Conservation (phyloP, 2,888 invertebrate genomes). For the Chymomyza amoena region DNA sequence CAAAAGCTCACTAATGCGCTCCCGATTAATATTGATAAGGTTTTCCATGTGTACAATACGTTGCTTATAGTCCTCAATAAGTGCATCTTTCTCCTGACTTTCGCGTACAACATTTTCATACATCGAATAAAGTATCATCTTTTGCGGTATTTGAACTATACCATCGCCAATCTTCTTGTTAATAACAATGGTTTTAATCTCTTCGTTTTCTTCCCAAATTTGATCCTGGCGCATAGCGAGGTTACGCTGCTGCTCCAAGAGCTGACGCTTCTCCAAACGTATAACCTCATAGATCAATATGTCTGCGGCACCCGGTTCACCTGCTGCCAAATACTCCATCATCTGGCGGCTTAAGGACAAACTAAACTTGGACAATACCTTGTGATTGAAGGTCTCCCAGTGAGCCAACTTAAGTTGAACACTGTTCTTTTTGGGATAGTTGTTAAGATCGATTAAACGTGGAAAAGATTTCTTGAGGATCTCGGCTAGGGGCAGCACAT, state of each 20-base stretch:
- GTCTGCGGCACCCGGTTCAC: conserved; percentile 84
- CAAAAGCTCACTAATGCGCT: conserved; percentile 75
- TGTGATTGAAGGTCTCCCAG: conserved; percentile 89
- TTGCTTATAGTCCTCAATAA: conserved; percentile 42
- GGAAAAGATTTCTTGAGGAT: conserved; percentile 86
- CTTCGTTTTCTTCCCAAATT: conserved; percentile 72
- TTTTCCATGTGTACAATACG: conserved; percentile 72
- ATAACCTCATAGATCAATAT: conserved; percentile 80
- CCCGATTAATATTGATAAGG: conserved; percentile 68
- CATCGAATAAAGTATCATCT: conserved; percentile 77
- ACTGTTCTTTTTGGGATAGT: conserved; percentile 86
- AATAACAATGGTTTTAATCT: conserved; percentile 70
- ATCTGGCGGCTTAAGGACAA: conserved; percentile 69
- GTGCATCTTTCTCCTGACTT: conserved; percentile 60
- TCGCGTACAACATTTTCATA: conserved; percentile 69
- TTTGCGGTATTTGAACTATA: conserved; percentile 76
- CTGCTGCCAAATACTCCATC: conserved; percentile 83
- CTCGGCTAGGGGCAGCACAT: conserved; percentile 84
- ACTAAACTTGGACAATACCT: conserved; percentile 84
- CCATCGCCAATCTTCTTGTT: conserved; percentile 76
- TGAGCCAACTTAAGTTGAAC: conserved; percentile 85
- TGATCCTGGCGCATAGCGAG: conserved; percentile 58
- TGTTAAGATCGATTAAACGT: conserved; percentile 87
- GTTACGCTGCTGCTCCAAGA: conserved; percentile 40
- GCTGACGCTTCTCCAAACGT: conserved; percentile 49